A percentile compares a stretch with the other conserved stretches of the same genome.
Evolutionary conservation across 2,113 vertebrate genomes (phyloP).

Genomic region (Pollimyrus isidori): DNA sequence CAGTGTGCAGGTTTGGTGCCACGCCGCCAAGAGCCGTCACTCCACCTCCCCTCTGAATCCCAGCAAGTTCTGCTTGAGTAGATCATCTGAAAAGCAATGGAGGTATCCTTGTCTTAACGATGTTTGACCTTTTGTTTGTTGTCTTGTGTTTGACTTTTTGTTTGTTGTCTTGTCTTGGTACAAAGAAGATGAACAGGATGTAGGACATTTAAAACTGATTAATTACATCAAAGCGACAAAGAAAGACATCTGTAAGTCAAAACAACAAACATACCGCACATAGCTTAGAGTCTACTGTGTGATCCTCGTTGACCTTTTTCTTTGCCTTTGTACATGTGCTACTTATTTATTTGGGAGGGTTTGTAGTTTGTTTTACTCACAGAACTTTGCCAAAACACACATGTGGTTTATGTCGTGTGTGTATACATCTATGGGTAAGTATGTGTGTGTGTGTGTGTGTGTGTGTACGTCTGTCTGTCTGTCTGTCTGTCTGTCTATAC

Average conservation of each 20-base stretch:
- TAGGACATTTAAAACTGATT: slow-evolving; percentile 1
- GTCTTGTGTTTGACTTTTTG: slow-evolving; percentile 9
- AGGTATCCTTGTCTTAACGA: slow-evolving; percentile 1
- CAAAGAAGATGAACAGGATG: slow-evolving; percentile 14
- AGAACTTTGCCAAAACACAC: not conserved
- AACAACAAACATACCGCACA: not conserved
- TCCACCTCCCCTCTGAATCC: not conserved
- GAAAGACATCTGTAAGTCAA: not conserved
- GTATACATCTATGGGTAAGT: not conserved
- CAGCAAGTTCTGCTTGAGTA: not conserved
- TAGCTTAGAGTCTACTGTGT: not conserved
- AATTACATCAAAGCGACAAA: not conserved
- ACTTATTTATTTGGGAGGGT: not conserved
- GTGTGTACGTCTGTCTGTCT: not conserved
- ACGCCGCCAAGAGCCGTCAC: not conserved
- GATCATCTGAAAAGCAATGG: slow-evolving; percentile 3
- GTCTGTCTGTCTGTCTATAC: not conserved
- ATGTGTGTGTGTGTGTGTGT: not conserved
- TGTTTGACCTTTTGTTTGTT: slow-evolving; percentile 8
- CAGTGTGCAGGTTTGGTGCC: not conserved
- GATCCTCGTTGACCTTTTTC: not conserved
- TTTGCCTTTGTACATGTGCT: not conserved
- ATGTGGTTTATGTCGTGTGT: not conserved
- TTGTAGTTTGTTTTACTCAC: not conserved
- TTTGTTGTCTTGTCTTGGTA: not conserved